Evolutionary conservation across 2,888 invertebrate genomes (phyloP), one percentile per base, ranked within the genome.

Genomic region (Heliconius ethilla): DNA sequence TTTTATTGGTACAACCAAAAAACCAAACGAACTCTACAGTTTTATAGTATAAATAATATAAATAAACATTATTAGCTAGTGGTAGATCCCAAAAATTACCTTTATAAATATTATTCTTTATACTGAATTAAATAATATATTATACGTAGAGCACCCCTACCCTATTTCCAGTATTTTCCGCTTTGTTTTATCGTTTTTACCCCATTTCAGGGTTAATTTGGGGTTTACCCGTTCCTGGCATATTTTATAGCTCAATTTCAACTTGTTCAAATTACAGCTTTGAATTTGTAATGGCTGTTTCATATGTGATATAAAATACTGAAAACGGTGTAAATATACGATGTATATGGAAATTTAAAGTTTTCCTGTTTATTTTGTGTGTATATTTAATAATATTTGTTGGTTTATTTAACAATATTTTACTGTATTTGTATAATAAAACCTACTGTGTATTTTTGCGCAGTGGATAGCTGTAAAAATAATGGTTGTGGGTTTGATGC

Each of bases 171-270:
- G 37, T 62, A 25, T 59, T 59, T 73, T 45, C 27, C n/a, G 62
- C 27, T 62, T 62, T 74, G 74, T 74, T 74, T 51, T 62, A 45
- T 62, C 45, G 74, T 74, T 74, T 62, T 74, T 63, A 63, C 63
- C 62, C 62, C 27, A 74, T 74, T 74, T 74, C 29, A 74, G 74
- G 63, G 74, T 63, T 74, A 74, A 74, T 74, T 74, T 45, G 63
- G 63, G 74, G 74, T 74, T 73, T 74, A 22, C 74, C 74, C 74
- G 27, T 63, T 74, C 45, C 63, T 63, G 37, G 63, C 55, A 65
- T 74, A 63, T 74, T 63, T 74, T 74, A 74, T 74, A 63, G 74
- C 74, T 74, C 74, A 74, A 74, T 74, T 74, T 40, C 37, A 62
- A 65, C 63, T 74, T 74, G 62, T 63, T 62, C 74, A 74, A 74